Percentiles rank a stretch among this genome's conserved stretches.
Conservation (phyloP, 2,888 invertebrate genomes). For the Hoplodrina blanda region DNA sequence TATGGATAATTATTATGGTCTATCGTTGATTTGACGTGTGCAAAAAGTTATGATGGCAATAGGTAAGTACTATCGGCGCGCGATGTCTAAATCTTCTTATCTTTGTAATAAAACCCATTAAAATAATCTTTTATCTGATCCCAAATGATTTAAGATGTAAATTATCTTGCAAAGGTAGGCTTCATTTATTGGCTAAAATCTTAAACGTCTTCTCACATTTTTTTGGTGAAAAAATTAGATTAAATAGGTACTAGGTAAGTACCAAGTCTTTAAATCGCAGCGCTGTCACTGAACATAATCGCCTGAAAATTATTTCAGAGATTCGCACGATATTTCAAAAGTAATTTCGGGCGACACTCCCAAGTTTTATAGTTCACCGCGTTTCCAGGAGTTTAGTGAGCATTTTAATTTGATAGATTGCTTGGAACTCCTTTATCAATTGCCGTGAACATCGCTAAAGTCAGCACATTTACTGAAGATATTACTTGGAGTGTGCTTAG, state of each 20-base stretch:
- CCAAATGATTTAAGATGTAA: too few relatives aligned
- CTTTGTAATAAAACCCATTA: too few relatives aligned
- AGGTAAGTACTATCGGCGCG: not conserved
- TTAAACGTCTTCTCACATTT: not conserved
- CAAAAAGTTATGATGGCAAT: constrained; percentile 36
- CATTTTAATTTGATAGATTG: constrained; percentile 49
- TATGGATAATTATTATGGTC: constrained; percentile 8
- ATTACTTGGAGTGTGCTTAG: constrained; percentile 33
- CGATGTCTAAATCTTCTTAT: too few relatives aligned
- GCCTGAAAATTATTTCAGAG: constrained; percentile 22
- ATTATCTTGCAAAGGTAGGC: too few relatives aligned
- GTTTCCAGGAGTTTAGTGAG: constrained; percentile 23
- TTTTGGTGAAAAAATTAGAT: not conserved
- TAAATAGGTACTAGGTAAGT: too few relatives aligned
- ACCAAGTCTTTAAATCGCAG: constrained; percentile 20
- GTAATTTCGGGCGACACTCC: constrained; percentile 29
- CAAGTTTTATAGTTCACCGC: constrained; percentile 43
- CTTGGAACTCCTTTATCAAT: constrained; percentile 29
- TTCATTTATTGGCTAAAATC: not conserved
- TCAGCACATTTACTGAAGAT: constrained; percentile 37
- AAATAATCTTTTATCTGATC: too few relatives aligned
- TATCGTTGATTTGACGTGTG: constrained; percentile 21
- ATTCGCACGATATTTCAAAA: constrained; percentile 28
- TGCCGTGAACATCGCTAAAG: constrained; percentile 29
- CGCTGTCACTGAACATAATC: constrained; percentile 19